Percentiles rank a stretch among this genome's conserved stretches.
phyloP scores from a whole-genome alignment of 2,888 invertebrate species.

The Drosophila demipolita region DNA sequence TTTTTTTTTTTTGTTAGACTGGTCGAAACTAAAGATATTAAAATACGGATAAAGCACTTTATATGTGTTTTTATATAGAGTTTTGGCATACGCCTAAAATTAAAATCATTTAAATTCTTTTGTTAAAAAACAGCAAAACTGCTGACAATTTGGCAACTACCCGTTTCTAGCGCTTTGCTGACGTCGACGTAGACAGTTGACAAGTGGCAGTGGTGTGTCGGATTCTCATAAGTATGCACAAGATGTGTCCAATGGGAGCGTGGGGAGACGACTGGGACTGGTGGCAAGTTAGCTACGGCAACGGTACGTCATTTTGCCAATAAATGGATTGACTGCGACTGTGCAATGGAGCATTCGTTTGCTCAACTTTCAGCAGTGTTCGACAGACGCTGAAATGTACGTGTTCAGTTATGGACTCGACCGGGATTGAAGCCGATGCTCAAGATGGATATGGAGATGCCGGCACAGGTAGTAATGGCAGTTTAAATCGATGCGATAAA shows the following conservation, averaged over 20 bases:
- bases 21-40: not conserved
- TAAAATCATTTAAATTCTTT: slow-evolving; percentile 27
- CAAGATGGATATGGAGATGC: slow-evolving; percentile 1
- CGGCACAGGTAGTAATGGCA: slow-evolving; percentile 34
- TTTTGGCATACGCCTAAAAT: not conserved
- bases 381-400: slow-evolving; percentile 67
- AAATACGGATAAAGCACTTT: not conserved
- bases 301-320: slow-evolving; percentile 54
- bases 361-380: slow-evolving; percentile 36
- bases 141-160: slow-evolving; percentile 34
- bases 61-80: not conserved
- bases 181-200: slow-evolving; percentile 38
- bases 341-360: slow-evolving; percentile 30
- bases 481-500: slow-evolving; percentile 50
- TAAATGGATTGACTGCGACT: slow-evolving; percentile 46
- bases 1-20: not conserved
- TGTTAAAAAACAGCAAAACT: slow-evolving; percentile 23
- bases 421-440: not conserved
- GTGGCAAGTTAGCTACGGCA: not conserved
- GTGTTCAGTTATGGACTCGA: slow-evolving; percentile 56
- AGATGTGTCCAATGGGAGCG: not conserved
- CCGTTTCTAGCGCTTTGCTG: slow-evolving; percentile 30
- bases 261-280: not conserved
- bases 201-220: slow-evolving; percentile 16
- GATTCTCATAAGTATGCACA: not conserved